These are phyloP conservation scores for Drosophila sechellia DNA, from an alignment of 1,140 invertebrate species.

Conservation along the genomic window DNA sequence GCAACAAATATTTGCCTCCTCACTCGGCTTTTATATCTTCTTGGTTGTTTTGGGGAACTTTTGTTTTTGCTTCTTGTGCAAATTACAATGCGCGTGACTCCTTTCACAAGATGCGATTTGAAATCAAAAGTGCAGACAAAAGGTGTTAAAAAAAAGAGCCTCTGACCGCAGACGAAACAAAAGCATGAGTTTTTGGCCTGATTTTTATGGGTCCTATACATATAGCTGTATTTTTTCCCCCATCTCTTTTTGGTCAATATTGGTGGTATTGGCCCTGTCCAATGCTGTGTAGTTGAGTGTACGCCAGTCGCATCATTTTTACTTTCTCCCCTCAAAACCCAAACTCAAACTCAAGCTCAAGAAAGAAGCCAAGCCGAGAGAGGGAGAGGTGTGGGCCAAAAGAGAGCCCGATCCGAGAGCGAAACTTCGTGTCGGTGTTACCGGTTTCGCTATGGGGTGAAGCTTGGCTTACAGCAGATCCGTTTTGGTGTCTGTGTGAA, in stretches of 20 bases:
- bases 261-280: slow-evolving; percentile 7
- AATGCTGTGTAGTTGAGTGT: slow-evolving; percentile 72
- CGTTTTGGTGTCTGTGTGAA: slow-evolving; percentile 65
- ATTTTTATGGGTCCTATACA: slow-evolving; percentile 38
- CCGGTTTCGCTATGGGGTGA: slow-evolving; percentile 35
- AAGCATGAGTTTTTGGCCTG: slow-evolving; percentile 50
- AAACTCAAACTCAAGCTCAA: slow-evolving; percentile 9
- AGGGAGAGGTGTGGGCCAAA: slow-evolving; percentile 23
- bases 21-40: slow-evolving; percentile 47
- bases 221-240: slow-evolving; percentile 18
- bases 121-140: slow-evolving; percentile 77
- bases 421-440: slow-evolving; percentile 20
- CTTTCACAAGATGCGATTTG: slow-evolving; percentile 72
- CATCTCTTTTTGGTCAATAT: slow-evolving; percentile 32
- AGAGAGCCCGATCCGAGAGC: slow-evolving; percentile 4
- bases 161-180: slow-evolving; percentile 61
- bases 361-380: slow-evolving; percentile 7
- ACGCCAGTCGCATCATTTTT: slow-evolving; percentile 56
- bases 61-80: slow-evolving; percentile 56
- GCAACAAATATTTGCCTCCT: slow-evolving; percentile 76
- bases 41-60: slow-evolving; percentile 18
- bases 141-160: slow-evolving; percentile 65
- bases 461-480: slow-evolving; percentile 67
- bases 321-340: slow-evolving; percentile 58
- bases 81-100: slow-evolving; percentile 82